A percentile compares a stretch with the other conserved stretches of the same genome.
These are phyloP conservation scores for Pachyrhynchus sulphureomaculatus DNA, from an alignment of 1,140 invertebrate species.

Conservation along the genomic window DNA sequence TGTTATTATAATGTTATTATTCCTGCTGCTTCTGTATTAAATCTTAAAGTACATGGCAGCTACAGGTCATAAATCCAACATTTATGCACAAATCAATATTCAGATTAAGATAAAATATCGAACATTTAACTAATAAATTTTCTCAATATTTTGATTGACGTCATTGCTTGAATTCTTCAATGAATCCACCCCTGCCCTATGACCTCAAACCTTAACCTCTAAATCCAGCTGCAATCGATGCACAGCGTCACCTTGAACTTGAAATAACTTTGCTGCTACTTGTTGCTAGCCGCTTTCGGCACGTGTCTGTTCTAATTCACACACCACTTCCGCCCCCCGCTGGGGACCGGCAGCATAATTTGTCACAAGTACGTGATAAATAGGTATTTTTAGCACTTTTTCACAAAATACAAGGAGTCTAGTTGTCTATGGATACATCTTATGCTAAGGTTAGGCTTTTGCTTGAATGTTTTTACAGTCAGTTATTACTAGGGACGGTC, in stretches of 20 bases:
- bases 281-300: constrained; percentile 28
- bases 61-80: no score
- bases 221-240: constrained; percentile 34
- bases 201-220: constrained; percentile 21
- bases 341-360: background rate
- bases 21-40: no score
- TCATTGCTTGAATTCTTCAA: background rate
- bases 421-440: background rate
- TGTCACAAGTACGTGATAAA: constrained; percentile 4
- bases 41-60: no score
- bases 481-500: background rate
- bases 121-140: no score
- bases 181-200: background rate
- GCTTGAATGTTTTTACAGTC: background rate
- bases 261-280: constrained; percentile 24
- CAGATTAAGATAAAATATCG: no score
- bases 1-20: no score
- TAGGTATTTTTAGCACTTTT: constrained; percentile 1
- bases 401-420: background rate
- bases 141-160: no score
- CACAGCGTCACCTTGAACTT: constrained; percentile 42
- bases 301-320: constrained; percentile 20
- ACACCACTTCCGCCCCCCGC: background rate
- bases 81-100: background rate
- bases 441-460: no score